These are phyloP conservation scores for Eubasilissa regina DNA, from an alignment of 1,140 invertebrate species.

Conservation along the genomic window DNA sequence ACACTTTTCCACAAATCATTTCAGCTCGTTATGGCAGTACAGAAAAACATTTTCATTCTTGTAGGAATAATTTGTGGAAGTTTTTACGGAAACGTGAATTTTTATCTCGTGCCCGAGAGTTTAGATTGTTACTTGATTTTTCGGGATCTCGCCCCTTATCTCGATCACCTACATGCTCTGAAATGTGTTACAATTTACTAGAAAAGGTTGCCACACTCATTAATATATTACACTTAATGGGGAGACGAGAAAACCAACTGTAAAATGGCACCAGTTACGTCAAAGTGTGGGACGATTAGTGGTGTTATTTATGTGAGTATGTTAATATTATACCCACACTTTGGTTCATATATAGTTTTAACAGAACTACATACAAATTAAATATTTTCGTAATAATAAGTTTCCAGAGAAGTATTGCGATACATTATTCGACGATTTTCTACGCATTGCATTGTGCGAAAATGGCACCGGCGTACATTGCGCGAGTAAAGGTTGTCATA, in stretches of 20 bases:
- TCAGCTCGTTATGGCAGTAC: background rate
- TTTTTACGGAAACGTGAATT: background rate
- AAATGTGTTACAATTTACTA: slow-evolving; percentile 61
- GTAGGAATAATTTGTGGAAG: background rate
- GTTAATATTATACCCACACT: background rate
- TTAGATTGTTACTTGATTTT: background rate
- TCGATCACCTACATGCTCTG: slow-evolving; percentile 61
- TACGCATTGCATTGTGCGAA: no score
- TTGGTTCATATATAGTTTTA: no score
- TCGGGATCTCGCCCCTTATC: slow-evolving; percentile 51
- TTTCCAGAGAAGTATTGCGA: no score
- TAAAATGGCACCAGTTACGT: slow-evolving; percentile 49
- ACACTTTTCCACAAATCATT: slow-evolving; percentile 1
- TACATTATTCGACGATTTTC: no score
- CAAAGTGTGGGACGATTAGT: slow-evolving; percentile 35
- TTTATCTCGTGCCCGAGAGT: background rate
- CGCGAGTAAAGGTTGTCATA: no score
- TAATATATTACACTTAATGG: slow-evolving; percentile 53
- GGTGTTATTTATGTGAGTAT: slow-evolving; percentile 27
- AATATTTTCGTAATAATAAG: no score
- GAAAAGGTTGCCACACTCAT: slow-evolving; percentile 60
- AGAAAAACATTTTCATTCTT: background rate
- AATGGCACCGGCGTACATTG: no score
- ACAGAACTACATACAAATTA: no score
- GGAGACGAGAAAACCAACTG: slow-evolving; percentile 56